Conservation (phyloP, 2,113 vertebrate genomes). For the Cephalophus harveyi region DNA sequence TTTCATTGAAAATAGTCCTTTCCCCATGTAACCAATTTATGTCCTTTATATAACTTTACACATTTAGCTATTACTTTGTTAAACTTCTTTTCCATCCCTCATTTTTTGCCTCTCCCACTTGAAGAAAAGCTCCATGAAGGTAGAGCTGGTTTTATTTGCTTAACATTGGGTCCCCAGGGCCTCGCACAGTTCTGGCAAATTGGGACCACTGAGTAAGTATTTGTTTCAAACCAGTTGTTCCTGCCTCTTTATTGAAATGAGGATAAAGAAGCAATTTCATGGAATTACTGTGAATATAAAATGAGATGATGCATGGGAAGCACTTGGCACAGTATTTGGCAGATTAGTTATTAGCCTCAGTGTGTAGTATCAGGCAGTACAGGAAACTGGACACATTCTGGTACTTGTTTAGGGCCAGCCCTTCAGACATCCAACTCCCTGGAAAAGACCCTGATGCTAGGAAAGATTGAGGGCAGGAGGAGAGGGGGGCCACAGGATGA, state of each 20-base stretch:
- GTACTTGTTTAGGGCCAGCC: not conserved
- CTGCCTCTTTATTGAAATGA: not conserved
- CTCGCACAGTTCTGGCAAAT: not conserved
- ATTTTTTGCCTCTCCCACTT: not conserved
- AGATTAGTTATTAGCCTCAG: not conserved
- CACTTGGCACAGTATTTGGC: not conserved
- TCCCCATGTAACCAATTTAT: not conserved
- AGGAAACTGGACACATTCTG: not conserved
- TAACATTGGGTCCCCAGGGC: not conserved
- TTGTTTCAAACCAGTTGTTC: not conserved
- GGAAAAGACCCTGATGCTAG: not conserved
- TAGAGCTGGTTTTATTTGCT: not conserved
- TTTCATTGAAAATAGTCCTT: not conserved
- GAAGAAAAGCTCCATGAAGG: not conserved
- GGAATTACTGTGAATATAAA: not conserved
- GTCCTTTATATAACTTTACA: not conserved
- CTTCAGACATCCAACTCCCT: not conserved
- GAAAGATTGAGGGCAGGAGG: not conserved
- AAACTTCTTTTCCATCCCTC: not conserved
- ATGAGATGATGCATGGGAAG: not conserved
- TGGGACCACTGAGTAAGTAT: not conserved
- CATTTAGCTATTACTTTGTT: not conserved
- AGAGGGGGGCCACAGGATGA: not conserved
- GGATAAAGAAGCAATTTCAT: not conserved
- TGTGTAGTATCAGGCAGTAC: not conserved